Conservation (phyloP, 2,888 invertebrate genomes). For the Thera britannica region DNA sequence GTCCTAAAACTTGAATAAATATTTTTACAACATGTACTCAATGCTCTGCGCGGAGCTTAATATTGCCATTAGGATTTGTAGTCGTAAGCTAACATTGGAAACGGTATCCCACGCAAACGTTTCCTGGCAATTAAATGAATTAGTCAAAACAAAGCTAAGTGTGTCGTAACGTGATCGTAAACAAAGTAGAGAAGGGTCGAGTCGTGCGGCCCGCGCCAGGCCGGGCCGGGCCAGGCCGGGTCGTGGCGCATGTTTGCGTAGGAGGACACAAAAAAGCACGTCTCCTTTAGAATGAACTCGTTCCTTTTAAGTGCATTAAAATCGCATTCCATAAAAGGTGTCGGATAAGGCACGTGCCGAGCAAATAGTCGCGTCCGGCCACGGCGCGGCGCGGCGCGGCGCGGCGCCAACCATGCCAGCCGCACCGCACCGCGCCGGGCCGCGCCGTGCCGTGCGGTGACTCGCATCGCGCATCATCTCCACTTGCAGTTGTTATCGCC, state of each 20-base stretch:
- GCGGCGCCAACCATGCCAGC: slow-evolving; percentile 18
- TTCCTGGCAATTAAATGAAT: slow-evolving; percentile 17
- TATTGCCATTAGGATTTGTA: not conserved
- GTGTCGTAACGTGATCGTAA: slow-evolving; percentile 5
- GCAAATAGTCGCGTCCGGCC: slow-evolving; percentile 52
- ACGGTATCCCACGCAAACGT: not conserved
- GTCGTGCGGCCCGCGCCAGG: not conserved
- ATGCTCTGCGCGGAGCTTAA: not conserved
- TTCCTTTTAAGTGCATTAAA: slow-evolving; percentile 74
- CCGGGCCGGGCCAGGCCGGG: slow-evolving; percentile 23
- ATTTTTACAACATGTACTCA: slow-evolving; percentile 1
- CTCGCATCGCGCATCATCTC: slow-evolving; percentile 8
- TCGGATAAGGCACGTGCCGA: slow-evolving; percentile 78
- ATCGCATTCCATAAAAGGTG: slow-evolving; percentile 77
- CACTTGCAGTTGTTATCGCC: slow-evolving; percentile 17
- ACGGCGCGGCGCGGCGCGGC: slow-evolving; percentile 26
- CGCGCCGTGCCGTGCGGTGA: slow-evolving; percentile 23
- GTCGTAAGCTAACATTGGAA: slow-evolving; percentile 4
- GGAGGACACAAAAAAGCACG: slow-evolving; percentile 57
- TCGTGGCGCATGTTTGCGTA: slow-evolving; percentile 46
- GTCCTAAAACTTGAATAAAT: not conserved
- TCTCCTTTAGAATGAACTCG: slow-evolving; percentile 64
- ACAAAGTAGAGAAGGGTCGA: not conserved
- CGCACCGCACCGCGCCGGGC: slow-evolving; percentile 11
- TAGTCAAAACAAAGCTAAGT: slow-evolving; percentile 24